A percentile compares a stretch with the other conserved stretches of the same genome.
These are phyloP conservation scores for Peromyscus aztecus DNA, from an alignment of 2,797 vertebrate species.

Conservation along the genomic window DNA sequence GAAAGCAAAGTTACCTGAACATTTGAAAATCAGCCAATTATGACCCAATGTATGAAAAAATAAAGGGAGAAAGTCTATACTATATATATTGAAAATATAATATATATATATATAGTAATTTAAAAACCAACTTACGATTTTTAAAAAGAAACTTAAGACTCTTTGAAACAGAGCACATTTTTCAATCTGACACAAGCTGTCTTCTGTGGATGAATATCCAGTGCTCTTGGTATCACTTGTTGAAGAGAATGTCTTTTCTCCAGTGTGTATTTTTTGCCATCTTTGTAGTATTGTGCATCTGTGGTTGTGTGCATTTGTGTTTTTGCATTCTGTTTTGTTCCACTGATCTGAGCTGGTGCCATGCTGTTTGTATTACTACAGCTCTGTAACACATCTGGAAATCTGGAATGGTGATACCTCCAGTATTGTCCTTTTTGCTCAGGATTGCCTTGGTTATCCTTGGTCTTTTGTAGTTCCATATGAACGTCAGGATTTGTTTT, in stretches of 20 bases:
- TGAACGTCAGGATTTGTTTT: neutral
- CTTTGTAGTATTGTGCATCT: neutral
- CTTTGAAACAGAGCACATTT: neutral
- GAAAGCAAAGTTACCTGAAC: neutral
- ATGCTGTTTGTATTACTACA: neutral
- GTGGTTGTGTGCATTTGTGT: neutral
- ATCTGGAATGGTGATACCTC: neutral
- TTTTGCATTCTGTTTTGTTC: neutral
- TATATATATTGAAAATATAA: no score
- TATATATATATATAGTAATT: neutral
- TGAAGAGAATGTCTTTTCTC: neutral
- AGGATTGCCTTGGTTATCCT: neutral
- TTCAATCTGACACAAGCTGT: neutral
- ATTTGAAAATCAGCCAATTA: neutral
- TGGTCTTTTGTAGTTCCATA: neutral
- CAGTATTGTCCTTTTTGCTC: neutral
- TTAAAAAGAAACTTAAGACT: neutral
- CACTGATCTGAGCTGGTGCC: neutral
- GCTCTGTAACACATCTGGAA: neutral
- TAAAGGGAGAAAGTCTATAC: neutral
- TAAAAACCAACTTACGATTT: neutral
- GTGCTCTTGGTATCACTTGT: neutral
- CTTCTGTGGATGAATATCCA: neutral
- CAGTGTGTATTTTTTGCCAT: neutral
- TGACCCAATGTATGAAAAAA: neutral